A percentile compares a stretch with the other conserved stretches of the same genome.
Evolutionary conservation across 2,113 vertebrate species (phyloP).

Genomic region (Meles meles): DNA sequence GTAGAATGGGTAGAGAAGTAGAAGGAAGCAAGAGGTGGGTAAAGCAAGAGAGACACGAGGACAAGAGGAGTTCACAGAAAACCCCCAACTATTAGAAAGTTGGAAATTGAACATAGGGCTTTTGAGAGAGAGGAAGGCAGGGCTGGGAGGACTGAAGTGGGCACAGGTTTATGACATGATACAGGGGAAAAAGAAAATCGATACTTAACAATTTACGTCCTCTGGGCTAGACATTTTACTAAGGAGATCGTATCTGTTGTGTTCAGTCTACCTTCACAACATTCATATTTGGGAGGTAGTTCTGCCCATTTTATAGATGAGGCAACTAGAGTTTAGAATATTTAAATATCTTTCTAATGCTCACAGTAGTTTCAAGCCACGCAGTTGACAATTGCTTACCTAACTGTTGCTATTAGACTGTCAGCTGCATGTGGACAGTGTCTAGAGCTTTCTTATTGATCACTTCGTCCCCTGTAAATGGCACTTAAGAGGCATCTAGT

Average conservation of each 20-base stretch:
- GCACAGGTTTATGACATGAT: neutral
- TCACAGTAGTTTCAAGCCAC: neutral
- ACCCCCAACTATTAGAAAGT: neutral
- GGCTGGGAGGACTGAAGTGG: neutral
- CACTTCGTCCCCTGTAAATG: neutral
- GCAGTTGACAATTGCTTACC: neutral
- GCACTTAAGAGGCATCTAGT: neutral
- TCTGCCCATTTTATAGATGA: neutral
- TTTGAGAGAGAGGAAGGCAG: neutral
- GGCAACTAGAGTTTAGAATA: neutral
- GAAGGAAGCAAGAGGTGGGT: neutral
- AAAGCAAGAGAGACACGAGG: neutral
- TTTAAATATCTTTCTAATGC: neutral
- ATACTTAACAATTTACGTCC: neutral
- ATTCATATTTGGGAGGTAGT: neutral
- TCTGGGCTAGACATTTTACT: neutral
- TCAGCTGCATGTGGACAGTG: neutral
- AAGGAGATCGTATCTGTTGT: neutral
- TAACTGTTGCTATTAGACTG: neutral
- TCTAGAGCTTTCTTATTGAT: neutral
- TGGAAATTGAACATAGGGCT: neutral
- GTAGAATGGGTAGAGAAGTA: neutral
- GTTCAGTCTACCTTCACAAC: neutral
- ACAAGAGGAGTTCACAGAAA: neutral
- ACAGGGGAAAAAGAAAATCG: neutral